Conservation (phyloP, 2,888 invertebrate species). For the Xanthostigma xanthostigma region DNA sequence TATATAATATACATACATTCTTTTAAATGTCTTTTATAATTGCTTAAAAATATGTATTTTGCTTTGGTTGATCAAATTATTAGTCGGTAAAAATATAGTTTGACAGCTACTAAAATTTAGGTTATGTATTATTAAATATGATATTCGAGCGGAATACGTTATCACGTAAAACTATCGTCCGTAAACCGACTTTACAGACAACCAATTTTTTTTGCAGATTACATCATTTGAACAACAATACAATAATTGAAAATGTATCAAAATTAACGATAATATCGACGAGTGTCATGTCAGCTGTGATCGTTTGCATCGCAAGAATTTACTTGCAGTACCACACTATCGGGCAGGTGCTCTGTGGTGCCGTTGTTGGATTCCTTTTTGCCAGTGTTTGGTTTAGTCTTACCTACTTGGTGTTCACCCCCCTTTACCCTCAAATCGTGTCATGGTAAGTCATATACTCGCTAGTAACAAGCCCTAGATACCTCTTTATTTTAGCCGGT, state of each 20-base stretch:
- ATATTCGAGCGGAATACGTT: too few species aligned
- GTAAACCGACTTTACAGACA: too few species aligned
- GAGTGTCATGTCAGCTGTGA: conserved; percentile 39
- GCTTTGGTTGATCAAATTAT: too few species aligned
- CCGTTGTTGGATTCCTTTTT: conserved; percentile 53
- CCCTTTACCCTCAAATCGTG: conserved; percentile 70
- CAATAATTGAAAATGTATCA: conserved; percentile 60
- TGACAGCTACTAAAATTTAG: too few species aligned
- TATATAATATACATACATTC: too few species aligned
- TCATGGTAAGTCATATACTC: conserved; percentile 51
- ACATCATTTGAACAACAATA: conserved; percentile 68
- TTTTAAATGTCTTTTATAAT: too few species aligned
- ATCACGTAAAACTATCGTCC: too few species aligned
- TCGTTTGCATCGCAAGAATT: conserved; percentile 56
- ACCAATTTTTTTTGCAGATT: conserved; percentile 49
- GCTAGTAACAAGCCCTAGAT: too few species aligned
- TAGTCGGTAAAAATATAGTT: too few species aligned
- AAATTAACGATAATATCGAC: conserved; percentile 47
- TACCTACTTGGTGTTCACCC: conserved; percentile 67
- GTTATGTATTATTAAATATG: too few species aligned
- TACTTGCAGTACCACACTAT: conserved; percentile 78
- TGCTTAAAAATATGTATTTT: too few species aligned
- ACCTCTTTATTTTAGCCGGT: too few species aligned
- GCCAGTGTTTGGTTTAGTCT: conserved; percentile 70
- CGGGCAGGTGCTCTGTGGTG: conserved; percentile 68